phyloP scores from a whole-genome alignment of 2,888 invertebrate genomes.

The Agonopterix arenella region DNA sequence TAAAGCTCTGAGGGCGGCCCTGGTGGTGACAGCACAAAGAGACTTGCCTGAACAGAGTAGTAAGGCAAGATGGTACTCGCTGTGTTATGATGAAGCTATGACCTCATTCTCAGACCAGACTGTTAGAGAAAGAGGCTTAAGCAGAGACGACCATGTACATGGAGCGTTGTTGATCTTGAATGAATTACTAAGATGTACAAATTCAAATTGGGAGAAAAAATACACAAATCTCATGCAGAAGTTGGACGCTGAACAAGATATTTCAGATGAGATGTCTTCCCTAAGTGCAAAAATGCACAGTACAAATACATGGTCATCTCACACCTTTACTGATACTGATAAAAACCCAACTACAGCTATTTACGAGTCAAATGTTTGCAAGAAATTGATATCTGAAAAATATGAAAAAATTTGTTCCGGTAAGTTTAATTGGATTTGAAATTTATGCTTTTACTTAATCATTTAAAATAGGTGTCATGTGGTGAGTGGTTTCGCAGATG shows the following conservation, averaged over 20 bases:
- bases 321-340: constrained; percentile 39
- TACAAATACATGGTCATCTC: constrained; percentile 39
- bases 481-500: too few species aligned
- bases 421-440: constrained; percentile 20
- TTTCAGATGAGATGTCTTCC: constrained; percentile 68
- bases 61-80: constrained; percentile 93
- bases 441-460: too few species aligned
- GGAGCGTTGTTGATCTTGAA: constrained; percentile 94
- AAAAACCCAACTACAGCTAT: constrained; percentile 51
- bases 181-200: constrained; percentile 93
- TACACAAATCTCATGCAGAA: constrained; percentile 84
- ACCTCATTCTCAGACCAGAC: constrained; percentile 82
- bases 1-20: constrained; percentile 93
- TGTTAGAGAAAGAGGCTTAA: constrained; percentile 79
- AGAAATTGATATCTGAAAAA: constrained; percentile 87
- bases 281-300: constrained; percentile 66
- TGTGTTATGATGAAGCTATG: constrained; percentile 93
- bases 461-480: too few species aligned
- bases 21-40: constrained; percentile 95
- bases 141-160: constrained; percentile 93
- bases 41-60: constrained; percentile 94
- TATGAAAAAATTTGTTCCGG: constrained; percentile 86
- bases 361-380: constrained; percentile 91
- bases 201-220: constrained; percentile 89
- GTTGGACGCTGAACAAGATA: constrained; percentile 63